Conservation (phyloP, 1,140 invertebrate species). For the Mesaphorura yosii region DNA sequence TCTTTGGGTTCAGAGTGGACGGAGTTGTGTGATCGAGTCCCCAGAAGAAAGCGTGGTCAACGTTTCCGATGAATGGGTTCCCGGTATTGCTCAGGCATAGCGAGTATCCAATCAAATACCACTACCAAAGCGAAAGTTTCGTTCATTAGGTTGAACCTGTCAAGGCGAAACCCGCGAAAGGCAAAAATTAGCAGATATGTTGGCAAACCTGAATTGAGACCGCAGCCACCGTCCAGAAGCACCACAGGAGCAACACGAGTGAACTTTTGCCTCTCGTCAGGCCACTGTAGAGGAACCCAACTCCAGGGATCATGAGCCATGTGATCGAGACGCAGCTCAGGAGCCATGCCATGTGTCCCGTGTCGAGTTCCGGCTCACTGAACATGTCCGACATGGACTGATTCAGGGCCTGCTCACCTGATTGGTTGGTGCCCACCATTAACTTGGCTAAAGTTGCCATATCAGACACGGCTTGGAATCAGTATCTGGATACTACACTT, state of each 20-base stretch:
- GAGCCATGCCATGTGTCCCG: conserved; percentile 20
- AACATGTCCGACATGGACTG: not conserved
- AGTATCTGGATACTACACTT: too few species aligned
- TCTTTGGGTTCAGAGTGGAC: conserved; percentile 7
- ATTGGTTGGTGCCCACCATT: too few species aligned
- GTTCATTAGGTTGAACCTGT: not conserved
- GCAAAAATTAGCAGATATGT: not conserved
- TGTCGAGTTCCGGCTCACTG: conserved; percentile 6
- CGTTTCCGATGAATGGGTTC: conserved; percentile 20
- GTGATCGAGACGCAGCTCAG: conserved; percentile 22
- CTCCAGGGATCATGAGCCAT: conserved; percentile 25
- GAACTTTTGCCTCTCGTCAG: conserved; percentile 25
- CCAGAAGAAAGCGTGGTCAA: conserved; percentile 20
- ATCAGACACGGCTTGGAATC: too few species aligned
- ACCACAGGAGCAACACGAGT: conserved; percentile 20
- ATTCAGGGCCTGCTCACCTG: too few species aligned
- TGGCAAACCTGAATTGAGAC: conserved; percentile 25
- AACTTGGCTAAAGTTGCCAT: too few species aligned
- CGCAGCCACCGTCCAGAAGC: conserved; percentile 21
- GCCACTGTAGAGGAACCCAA: conserved; percentile 28
- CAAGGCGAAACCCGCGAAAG: not conserved
- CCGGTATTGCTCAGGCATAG: conserved; percentile 26
- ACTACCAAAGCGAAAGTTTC: conserved; percentile 13
- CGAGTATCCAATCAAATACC: conserved; percentile 27
- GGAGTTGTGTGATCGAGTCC: conserved; percentile 18